These are phyloP conservation scores for Thalassarche chlororhynchos DNA, from an alignment of 2,113 vertebrate species.

Conservation along the genomic window DNA sequence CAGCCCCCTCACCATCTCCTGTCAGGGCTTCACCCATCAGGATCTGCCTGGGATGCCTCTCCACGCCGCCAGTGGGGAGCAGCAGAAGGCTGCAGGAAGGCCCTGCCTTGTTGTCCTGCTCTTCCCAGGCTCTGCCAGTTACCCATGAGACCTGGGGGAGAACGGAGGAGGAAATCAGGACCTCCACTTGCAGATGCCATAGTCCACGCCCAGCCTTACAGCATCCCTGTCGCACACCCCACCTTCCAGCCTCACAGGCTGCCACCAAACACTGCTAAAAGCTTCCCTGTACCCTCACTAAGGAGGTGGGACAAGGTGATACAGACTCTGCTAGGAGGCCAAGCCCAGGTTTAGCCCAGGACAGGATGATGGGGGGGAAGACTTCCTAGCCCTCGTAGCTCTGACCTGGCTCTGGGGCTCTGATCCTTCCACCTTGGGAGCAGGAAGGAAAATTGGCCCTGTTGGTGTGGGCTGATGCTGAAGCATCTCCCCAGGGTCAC, in stretches of 20 bases:
- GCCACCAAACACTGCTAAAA: background rate
- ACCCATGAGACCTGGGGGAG: fast-evolving
- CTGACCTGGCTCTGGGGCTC: background rate
- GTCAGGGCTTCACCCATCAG: background rate
- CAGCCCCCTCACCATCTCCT: background rate
- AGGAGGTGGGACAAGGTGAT: background rate
- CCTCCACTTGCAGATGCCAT: background rate
- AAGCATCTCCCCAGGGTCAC: background rate
- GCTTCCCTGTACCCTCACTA: background rate
- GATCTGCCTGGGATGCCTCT: background rate
- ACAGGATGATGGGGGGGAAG: background rate
- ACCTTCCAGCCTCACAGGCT: background rate
- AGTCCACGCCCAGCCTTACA: background rate
- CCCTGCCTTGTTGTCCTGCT: background rate
- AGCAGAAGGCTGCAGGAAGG: conserved; percentile 2
- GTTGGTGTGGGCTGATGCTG: too few relatives aligned
- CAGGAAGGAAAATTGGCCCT: background rate
- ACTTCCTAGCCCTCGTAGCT: background rate
- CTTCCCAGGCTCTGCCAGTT: background rate
- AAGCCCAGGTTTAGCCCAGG: background rate
- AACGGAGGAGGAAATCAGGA: background rate
- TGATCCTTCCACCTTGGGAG: background rate
- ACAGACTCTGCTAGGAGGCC: background rate
- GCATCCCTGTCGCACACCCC: background rate
- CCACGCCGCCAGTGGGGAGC: conserved; percentile 4